Conservation (phyloP, 1,140 invertebrate species). For the Bombus sibiricus region DNA sequence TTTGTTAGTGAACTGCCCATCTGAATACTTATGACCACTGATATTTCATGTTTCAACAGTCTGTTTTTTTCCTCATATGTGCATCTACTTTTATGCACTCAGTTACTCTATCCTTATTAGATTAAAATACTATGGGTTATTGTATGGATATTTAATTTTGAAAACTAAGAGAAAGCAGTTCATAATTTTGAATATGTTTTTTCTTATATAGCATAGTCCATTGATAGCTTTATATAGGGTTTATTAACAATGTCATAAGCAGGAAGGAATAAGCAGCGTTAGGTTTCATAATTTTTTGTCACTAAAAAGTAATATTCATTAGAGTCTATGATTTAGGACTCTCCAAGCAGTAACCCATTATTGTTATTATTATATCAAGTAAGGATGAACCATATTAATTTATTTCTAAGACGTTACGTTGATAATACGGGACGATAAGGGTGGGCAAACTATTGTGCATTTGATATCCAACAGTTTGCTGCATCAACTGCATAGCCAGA, state of each 20-base stretch:
- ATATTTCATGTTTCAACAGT: slow-evolving; percentile 69
- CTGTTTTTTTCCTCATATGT: slow-evolving; percentile 69
- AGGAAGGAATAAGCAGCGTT: neutral
- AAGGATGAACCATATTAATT: slow-evolving; percentile 71
- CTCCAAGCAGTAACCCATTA: slow-evolving; percentile 71
- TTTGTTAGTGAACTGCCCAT: slow-evolving; percentile 71
- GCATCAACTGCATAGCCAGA: slow-evolving; percentile 75
- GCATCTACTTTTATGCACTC: slow-evolving; percentile 72
- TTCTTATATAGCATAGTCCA: neutral
- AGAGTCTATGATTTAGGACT: slow-evolving; percentile 8
- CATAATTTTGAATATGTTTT: neutral
- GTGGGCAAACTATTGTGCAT: slow-evolving; percentile 79
- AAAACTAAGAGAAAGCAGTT: slow-evolving; percentile 1
- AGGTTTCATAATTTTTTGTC: neutral
- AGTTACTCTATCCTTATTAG: slow-evolving; percentile 64
- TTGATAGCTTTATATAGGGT: neutral
- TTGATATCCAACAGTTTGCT: slow-evolving; percentile 81
- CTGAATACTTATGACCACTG: slow-evolving; percentile 69
- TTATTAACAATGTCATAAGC: slow-evolving; percentile 1
- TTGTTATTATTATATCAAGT: slow-evolving; percentile 59
- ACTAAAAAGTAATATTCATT: neutral
- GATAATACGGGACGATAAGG: slow-evolving; percentile 68
- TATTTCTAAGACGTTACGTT: slow-evolving; percentile 69
- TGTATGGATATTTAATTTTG: slow-evolving; percentile 58
- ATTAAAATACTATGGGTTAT: slow-evolving; percentile 68